Evolutionary conservation across 2,888 invertebrate genomes (phyloP).

Genomic region (Priocnemis perturbator): DNA sequence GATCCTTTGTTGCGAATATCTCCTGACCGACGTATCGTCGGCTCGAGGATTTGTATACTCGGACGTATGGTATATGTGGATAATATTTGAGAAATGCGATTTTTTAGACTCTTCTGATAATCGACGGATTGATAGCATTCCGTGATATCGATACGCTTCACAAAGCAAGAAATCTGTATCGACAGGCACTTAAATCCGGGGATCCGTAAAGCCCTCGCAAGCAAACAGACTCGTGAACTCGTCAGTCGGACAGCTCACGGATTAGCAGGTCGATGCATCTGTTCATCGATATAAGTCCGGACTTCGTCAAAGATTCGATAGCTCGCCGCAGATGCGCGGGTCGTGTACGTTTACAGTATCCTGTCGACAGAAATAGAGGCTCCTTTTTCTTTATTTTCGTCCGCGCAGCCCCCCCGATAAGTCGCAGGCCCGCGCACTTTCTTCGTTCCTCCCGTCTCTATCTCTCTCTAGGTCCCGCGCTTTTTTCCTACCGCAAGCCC

Average conservation of each 20-base stretch:
- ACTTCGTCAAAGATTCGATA: conserved; percentile 14
- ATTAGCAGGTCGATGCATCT: background rate
- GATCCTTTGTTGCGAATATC: too few species aligned
- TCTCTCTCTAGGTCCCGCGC: background rate
- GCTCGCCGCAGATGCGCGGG: conserved; percentile 33
- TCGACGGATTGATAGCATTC: too few species aligned
- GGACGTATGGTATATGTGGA: too few species aligned
- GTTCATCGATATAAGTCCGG: conserved; percentile 29
- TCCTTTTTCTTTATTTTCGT: conserved; percentile 30
- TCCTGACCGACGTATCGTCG: too few species aligned
- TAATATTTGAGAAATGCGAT: too few species aligned
- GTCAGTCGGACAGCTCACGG: too few species aligned
- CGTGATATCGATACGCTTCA: too few species aligned
- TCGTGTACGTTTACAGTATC: conserved; percentile 51
- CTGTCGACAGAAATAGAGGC: conserved; percentile 49
- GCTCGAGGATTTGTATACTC: too few species aligned
- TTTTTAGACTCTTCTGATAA: too few species aligned
- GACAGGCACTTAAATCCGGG: too few species aligned
- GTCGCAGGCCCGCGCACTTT: conserved; percentile 9
- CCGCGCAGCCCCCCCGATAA: conserved; percentile 4
- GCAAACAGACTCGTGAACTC: background rate
- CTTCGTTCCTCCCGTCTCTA: background rate
- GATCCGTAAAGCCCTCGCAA: too few species aligned
- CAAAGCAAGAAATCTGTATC: too few species aligned
- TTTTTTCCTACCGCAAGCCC: background rate